Percentiles rank a stretch among this genome's conserved stretches.
Conservation (phyloP, 1,140 invertebrate genomes). For the Brachystomella parvula region DNA sequence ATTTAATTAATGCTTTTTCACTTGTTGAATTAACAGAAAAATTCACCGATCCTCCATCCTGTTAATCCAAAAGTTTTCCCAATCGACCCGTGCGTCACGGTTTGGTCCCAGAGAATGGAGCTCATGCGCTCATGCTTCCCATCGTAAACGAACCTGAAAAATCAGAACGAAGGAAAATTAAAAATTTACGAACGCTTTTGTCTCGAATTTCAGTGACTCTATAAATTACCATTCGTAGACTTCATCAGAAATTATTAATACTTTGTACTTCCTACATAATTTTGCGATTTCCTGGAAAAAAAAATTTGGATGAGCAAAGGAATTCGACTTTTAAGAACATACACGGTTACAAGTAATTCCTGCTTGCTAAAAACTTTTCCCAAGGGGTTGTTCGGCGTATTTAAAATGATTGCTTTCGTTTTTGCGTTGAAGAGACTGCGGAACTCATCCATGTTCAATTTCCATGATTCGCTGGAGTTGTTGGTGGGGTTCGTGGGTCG, state of each 20-base stretch:
- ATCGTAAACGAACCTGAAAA: constrained; percentile 70
- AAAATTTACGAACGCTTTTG: background rate
- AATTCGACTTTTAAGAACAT: background rate
- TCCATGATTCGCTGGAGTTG: constrained; percentile 12
- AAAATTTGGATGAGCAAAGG: background rate
- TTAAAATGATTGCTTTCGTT: constrained; percentile 92
- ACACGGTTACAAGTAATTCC: constrained; percentile 50
- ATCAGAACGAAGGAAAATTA: constrained; percentile 37
- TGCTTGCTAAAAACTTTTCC: constrained; percentile 74
- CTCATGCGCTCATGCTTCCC: constrained; percentile 80
- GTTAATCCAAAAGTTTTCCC: constrained; percentile 97
- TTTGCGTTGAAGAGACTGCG: constrained; percentile 45
- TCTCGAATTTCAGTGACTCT: no score
- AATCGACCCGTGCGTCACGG: constrained; percentile 90
- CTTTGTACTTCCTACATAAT: constrained; percentile 87
- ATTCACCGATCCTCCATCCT: constrained; percentile 70
- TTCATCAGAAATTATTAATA: constrained; percentile 88
- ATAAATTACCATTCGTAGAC: constrained; percentile 70
- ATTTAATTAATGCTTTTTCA: background rate
- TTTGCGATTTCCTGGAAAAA: constrained; percentile 59
- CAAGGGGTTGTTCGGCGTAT: constrained; percentile 92
- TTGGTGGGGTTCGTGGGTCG: constrained; percentile 55
- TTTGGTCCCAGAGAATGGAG: constrained; percentile 84
- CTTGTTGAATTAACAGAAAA: background rate
- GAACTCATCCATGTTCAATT: constrained; percentile 17